Base-by-base conservation (phyloP, 2,797 vertebrate genomes). In the Arnoldichthys spilopterus region DNA sequence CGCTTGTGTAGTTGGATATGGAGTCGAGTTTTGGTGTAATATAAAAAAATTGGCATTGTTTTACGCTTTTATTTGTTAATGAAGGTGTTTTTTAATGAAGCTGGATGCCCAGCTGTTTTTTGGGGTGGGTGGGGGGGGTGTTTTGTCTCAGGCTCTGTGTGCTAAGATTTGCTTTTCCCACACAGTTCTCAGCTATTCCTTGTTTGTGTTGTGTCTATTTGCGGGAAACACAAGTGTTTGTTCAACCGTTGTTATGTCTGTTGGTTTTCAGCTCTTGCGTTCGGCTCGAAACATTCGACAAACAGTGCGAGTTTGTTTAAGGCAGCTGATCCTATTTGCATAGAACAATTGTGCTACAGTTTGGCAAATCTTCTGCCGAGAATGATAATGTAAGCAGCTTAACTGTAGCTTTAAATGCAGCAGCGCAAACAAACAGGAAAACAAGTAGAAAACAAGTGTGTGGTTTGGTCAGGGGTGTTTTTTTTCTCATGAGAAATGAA, bases 281-380 rank as follows among this genome's bases (percentile, higher is more conserved):
- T 82, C 74, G 45, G 71, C n/a, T 68, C 30, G 40, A 71, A 43
- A 51, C 40, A 76, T 75, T 83, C 53, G 24, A 51, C 82, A 84
- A 85, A 83, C 81, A 85, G 67, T 69, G 37, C n/a, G 47, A 26
- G 79, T 83, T 78, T 75, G 74, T 64, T 68, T 77, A 79, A 84
- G 79, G 87, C 62, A 81, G 79, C 73, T 71, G 70, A 73, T 51
- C 30, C 24, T 85, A 77, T 91, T 89, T 89, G 74, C 79, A 69
- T 75, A 66, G 40, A 73, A 80, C 78, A 71, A 77, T 86, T 37
- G 32, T 59, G 77, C 77, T 84, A 72, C 70, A 80, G 82, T 81
- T 78, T 75, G 30, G 30, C 54, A 16, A 28, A 77, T 72, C 61
- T 40, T 80, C 51, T 75, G 59, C 28, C 79, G 56, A 69, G 71